Conservation (phyloP, 2,797 vertebrate genomes). For the Tiaroga cobitis region DNA sequence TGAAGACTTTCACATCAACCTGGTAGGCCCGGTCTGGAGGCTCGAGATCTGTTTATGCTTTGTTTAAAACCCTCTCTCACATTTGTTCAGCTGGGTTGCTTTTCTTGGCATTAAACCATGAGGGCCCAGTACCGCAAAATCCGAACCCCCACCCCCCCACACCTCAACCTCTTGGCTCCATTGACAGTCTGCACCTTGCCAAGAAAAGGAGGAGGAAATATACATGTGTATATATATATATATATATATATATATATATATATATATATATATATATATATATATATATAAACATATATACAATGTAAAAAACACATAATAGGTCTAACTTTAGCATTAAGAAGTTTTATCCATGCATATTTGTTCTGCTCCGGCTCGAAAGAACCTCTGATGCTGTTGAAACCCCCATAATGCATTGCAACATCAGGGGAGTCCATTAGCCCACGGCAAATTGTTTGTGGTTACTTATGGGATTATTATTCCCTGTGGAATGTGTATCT, state of each 20-base stretch:
- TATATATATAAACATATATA: background rate
- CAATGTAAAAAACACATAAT: conserved; percentile 43
- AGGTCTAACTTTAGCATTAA: background rate
- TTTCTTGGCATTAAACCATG: conserved; percentile 62
- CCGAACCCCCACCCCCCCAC: conserved; percentile 22
- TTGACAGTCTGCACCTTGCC: conserved; percentile 3
- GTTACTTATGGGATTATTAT: conserved; percentile 42
- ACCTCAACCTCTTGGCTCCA: conserved; percentile 42
- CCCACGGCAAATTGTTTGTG: conserved; percentile 34
- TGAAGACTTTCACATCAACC: conserved; percentile 74
- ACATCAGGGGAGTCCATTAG: conserved; percentile 28
- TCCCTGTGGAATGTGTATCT: conserved; percentile 46
- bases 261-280: background rate
- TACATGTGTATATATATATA: background rate
- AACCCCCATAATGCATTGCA: conserved; percentile 30
- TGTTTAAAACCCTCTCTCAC: conserved; percentile 50
- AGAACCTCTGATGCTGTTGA: background rate
- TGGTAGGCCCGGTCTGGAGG: conserved; percentile 51
- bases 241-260: background rate
- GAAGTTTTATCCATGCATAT: background rate
- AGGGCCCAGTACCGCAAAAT: conserved; percentile 43
- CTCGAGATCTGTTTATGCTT: conserved; percentile 50
- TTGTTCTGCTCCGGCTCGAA: conserved; percentile 10
- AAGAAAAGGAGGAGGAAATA: conserved; percentile 22
- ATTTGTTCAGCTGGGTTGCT: conserved; percentile 57